These are phyloP conservation scores for Brachionus paranguensis DNA, from an alignment of 1,140 invertebrate genomes.

Conservation along the genomic window DNA sequence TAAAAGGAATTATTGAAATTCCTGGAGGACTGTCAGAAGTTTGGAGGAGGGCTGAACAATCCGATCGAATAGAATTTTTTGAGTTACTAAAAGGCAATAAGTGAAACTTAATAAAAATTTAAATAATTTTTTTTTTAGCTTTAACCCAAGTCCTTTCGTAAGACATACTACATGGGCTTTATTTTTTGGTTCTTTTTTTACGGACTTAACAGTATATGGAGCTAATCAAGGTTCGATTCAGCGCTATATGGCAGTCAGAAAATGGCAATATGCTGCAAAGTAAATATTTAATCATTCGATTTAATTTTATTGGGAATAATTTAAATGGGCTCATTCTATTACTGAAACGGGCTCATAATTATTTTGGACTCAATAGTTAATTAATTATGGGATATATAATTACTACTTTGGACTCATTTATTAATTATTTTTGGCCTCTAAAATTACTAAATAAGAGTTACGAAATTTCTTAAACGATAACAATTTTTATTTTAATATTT, in stretches of 20 bases:
- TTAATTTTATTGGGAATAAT: too few relatives aligned
- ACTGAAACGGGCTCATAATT: too few relatives aligned
- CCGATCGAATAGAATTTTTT: conserved; percentile 19
- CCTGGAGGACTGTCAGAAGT: conserved; percentile 48
- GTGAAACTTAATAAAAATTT: not conserved
- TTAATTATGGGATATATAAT: too few relatives aligned
- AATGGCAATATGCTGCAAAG: conserved; percentile 45
- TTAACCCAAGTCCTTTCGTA: conserved; percentile 63
- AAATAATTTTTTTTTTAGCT: conserved; percentile 42
- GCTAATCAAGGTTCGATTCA: conserved; percentile 89
- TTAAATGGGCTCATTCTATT: too few relatives aligned
- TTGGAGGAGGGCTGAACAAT: not conserved
- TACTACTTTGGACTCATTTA: too few relatives aligned
- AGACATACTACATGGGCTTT: conserved; percentile 85
- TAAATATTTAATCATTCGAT: not conserved
- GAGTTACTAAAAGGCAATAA: not conserved
- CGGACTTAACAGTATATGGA: conserved; percentile 83
- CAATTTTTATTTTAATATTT: too few relatives aligned
- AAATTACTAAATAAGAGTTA: too few relatives aligned
- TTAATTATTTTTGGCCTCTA: too few relatives aligned
- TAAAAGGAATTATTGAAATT: not conserved
- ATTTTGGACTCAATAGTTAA: too few relatives aligned
- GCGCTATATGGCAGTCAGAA: conserved; percentile 71
- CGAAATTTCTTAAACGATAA: too few relatives aligned
- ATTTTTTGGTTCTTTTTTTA: conserved; percentile 78